A percentile compares a stretch with the other conserved stretches of the same genome.
These are phyloP conservation scores for Seriola dumerili DNA, from an alignment of 2,113 vertebrate species.

Conservation along the genomic window DNA sequence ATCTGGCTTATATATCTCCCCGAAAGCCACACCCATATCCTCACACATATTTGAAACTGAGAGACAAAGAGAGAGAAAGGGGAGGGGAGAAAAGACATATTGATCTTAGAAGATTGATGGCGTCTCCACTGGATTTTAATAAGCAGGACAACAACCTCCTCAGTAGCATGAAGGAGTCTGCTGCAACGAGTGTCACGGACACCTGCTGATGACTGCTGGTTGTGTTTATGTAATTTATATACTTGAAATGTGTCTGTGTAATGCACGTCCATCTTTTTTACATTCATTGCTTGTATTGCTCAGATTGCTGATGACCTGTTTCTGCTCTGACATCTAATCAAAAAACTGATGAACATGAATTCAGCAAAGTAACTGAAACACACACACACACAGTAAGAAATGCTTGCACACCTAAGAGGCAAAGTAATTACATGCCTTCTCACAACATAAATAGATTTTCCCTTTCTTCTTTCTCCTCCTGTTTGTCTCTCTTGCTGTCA, in stretches of 20 bases:
- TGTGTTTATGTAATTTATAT: not conserved
- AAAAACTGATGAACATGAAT: slow-evolving; percentile 9
- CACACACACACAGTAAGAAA: not conserved
- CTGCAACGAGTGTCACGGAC: not conserved
- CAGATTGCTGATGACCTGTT: not conserved
- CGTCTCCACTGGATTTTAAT: slow-evolving; percentile 58
- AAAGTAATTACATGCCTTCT: not conserved
- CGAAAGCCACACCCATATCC: slow-evolving; percentile 8
- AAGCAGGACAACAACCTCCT: slow-evolving; percentile 47
- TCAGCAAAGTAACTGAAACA: not conserved
- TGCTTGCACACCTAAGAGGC: not conserved
- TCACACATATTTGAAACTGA: slow-evolving; percentile 24
- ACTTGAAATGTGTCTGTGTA: not conserved
- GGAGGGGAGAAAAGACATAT: slow-evolving; percentile 37
- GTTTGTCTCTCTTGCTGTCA: slow-evolving; percentile 14
- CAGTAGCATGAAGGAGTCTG: slow-evolving; percentile 37
- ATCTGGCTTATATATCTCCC: slow-evolving; percentile 14
- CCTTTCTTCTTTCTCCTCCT: not conserved
- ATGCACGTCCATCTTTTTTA: not conserved
- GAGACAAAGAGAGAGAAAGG: slow-evolving; percentile 10
- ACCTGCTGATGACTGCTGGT: slow-evolving; percentile 17
- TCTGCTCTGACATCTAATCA: not conserved
- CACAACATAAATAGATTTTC: slow-evolving; percentile 1
- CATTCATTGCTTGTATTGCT: slow-evolving; percentile 5
- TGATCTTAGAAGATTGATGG: slow-evolving; percentile 69